Base-by-base conservation (phyloP, 2,888 invertebrate genomes). In the Agrochola macilenta region DNA sequence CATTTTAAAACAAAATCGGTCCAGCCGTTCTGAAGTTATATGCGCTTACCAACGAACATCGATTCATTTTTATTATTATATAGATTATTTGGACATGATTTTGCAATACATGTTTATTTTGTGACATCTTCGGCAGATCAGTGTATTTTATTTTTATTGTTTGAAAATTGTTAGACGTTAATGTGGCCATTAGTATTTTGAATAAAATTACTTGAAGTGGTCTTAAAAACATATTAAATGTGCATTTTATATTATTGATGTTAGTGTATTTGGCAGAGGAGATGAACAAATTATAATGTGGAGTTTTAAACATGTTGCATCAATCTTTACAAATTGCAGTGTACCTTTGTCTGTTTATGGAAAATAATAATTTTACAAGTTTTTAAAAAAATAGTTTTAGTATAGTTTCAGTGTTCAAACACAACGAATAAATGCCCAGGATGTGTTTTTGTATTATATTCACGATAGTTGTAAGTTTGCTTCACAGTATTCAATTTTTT, bases 401-500 rank as follows among this genome's bases (percentile, higher is more conserved):
- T 77, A 78, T 89, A 90, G 88, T 84, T 89, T 87, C 90, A 92
- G 91, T 93, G 92, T 94, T 94, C 93, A 92, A 94, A 94, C 92
- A 94, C 95, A 95, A 96, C 95, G 94, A 95, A 94, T 91, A 90
- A 88, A 88, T 87, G 87, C 92, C 92, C 91, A 77, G 88, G 85
- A 91, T 88, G 90, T 92, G 90, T 93, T 92, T 90, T 82, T 93
- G 91, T 94, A 93, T 93, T 91, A 92, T 93, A 93, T 93, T 92
- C 91, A 90, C 89, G 91, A 88, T 93, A 93, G 91, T 79, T 90
- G 54, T 94, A 94, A 91, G 92, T 90, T 93, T 89, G 92, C 91
- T 93, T 93, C 91, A 90, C 94, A 95, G 94, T 94, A 95, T 95
- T 93, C 89, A 80, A n/a, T 84, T 91, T 88, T 87, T 80, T 90